Evolutionary conservation across 2,797 vertebrate genomes (phyloP), one percentile per base, ranked within the genome.

Genomic region (Cyprinella venusta): DNA sequence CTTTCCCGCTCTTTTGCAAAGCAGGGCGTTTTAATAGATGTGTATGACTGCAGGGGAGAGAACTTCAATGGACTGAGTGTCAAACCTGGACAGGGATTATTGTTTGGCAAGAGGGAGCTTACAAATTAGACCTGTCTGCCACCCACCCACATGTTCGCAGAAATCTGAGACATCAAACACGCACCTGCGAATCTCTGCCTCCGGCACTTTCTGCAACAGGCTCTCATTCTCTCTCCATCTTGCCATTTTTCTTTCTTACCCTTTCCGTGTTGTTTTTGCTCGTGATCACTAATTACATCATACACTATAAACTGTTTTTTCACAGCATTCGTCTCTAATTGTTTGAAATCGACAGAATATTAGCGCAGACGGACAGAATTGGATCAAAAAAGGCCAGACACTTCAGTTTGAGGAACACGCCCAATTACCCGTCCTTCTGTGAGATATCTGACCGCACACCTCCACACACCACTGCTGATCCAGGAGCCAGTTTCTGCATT

Each of bases 111-210:
- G 85, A 85, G 65, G 48, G 78, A 63, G 24, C 77, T 81, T 79
- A 79, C 84, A 89, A 86, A 81, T 89, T 61, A 87, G 83, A 85
- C 68, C 54, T 61, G 83, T 76, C 78, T 86, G 64, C 59, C 78
- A 54, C 48, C 48, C 86, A 50, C 83, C 56, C 76, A 76, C 50
- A 85, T 82, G 30, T 26, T 63, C 24, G 0, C 36, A 38, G 40
- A 78, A 45, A 78, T 48, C 30, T 78, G 38, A 84, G 56, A 72
- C 71, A 80, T 77, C 78, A 84, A 59, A 86, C 74, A 78, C 26
- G 54, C 76, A 85, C 50, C 70, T 87, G 83, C 9, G 38, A 82
- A 70, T 75, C 64, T 75, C 36, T 65, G 61, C 78, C 83, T 70
- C 52, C 1, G 50, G 56, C 59, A 38, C 68, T 21, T 76, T 65